Evolutionary conservation across 2,888 invertebrate species (phyloP).

Genomic region (Punctoribates punctum): DNA sequence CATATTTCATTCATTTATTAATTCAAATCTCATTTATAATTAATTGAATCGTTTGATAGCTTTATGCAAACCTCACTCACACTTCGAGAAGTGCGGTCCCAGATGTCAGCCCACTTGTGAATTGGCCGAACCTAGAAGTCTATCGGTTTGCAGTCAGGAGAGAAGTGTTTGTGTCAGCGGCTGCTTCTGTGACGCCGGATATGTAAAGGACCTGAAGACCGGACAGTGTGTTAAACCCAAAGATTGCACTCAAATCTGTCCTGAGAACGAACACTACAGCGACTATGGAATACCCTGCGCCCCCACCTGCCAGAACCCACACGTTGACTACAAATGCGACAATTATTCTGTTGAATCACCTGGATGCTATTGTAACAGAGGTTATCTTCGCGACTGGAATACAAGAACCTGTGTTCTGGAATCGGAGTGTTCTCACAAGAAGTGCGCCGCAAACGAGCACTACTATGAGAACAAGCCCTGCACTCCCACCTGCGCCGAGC

Average conservation of each 20-base stretch:
- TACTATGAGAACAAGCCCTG: constrained; percentile 11
- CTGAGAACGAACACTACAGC: constrained; percentile 30
- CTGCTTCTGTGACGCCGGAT: constrained; percentile 29
- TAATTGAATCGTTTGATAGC: not conserved
- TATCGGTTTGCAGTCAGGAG: not conserved
- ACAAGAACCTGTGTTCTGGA: not conserved
- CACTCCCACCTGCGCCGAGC: not conserved
- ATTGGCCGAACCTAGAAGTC: constrained; percentile 3
- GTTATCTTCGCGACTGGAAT: not conserved
- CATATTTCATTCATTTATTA: not conserved
- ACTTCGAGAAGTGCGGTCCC: constrained; percentile 25
- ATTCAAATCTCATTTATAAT: no score
- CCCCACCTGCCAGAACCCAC: not conserved
- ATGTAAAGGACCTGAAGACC: constrained; percentile 10
- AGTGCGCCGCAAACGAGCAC: not conserved
- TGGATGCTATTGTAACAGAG: constrained; percentile 16
- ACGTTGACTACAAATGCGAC: not conserved
- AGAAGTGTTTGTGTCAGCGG: not conserved
- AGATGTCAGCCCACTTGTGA: constrained; percentile 28
- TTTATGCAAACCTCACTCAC: constrained; percentile 3
- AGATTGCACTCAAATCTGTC: constrained; percentile 19
- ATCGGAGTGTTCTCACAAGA: not conserved
- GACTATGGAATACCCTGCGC: not conserved
- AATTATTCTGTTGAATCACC: not conserved
- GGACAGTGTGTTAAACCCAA: constrained; percentile 21